These are phyloP conservation scores for Oedothorax gibbosus DNA, from an alignment of 1,140 invertebrate genomes.

Conservation along the genomic window DNA sequence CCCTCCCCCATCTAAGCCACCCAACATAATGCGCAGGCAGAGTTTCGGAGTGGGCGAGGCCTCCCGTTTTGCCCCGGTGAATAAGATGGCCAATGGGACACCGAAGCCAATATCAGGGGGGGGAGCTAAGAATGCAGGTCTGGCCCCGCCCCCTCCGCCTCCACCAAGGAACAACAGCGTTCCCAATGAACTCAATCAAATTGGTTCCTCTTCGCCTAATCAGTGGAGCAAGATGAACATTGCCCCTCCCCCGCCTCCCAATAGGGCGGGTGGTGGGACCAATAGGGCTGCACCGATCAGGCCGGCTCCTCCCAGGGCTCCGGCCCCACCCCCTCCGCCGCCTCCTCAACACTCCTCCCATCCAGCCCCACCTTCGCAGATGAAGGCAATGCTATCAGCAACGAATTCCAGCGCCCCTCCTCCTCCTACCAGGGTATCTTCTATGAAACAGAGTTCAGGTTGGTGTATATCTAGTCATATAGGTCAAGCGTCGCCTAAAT, in stretches of 20 bases:
- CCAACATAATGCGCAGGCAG: constrained; percentile 47
- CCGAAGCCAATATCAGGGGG: constrained; percentile 2
- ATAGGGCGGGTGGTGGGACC: constrained; percentile 7
- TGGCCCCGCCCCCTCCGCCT: constrained; percentile 34
- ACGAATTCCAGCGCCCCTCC: constrained; percentile 21
- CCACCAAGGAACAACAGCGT: constrained; percentile 52
- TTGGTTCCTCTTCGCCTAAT: constrained; percentile 43
- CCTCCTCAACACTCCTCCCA: constrained; percentile 42
- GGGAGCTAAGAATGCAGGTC: constrained; percentile 14
- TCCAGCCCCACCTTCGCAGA: constrained; percentile 48
- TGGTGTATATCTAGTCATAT: background rate
- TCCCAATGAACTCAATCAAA: constrained; percentile 52
- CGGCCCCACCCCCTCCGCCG: constrained; percentile 46
- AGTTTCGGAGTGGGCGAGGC: constrained; percentile 50
- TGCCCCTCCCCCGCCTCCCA: constrained; percentile 50
- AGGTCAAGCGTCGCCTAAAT: no score
- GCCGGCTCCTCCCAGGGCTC: constrained; percentile 36
- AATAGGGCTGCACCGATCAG: constrained; percentile 34
- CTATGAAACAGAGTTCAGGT: constrained; percentile 48
- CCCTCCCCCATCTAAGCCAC: constrained; percentile 51
- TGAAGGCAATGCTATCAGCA: constrained; percentile 20
- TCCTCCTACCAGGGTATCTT: constrained; percentile 49
- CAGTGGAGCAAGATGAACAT: constrained; percentile 53
- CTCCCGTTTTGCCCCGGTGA: constrained; percentile 35
- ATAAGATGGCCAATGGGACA: constrained; percentile 33